Conservation (phyloP, 2,888 invertebrate species). For the Andricus curvator region DNA sequence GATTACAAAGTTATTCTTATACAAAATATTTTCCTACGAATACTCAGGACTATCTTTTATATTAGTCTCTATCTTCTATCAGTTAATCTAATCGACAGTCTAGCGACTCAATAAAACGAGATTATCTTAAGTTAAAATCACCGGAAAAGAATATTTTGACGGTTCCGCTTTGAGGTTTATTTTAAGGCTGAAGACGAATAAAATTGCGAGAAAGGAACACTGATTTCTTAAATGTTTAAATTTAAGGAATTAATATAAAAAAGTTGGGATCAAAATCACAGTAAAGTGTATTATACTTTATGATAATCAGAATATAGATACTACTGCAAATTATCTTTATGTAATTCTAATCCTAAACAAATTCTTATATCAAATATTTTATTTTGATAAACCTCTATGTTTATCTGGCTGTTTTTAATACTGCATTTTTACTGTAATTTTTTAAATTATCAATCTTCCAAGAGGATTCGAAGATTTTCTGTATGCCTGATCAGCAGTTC, state of each 20-base stretch:
- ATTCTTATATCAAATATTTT: background rate
- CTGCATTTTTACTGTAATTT: background rate
- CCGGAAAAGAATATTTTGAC: background rate
- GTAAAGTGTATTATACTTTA: background rate
- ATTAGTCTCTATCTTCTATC: background rate
- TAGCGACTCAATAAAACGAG: background rate
- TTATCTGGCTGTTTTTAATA: background rate
- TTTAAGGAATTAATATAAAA: background rate
- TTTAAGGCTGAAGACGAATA: background rate
- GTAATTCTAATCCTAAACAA: background rate
- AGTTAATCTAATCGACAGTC: background rate
- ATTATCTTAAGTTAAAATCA: background rate
- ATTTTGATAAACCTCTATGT: background rate
- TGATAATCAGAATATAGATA: background rate
- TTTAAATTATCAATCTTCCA: background rate
- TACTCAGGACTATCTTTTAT: background rate
- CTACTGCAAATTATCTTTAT: background rate
- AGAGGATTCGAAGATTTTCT: background rate
- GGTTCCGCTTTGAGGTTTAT: background rate
- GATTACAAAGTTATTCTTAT: conserved; percentile 4
- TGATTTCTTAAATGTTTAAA: background rate
- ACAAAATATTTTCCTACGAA: background rate
- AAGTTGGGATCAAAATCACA: background rate
- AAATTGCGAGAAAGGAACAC: background rate
- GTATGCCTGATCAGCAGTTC: background rate